phyloP scores from a whole-genome alignment of 2,113 vertebrate genomes.

The Athene noctua region DNA sequence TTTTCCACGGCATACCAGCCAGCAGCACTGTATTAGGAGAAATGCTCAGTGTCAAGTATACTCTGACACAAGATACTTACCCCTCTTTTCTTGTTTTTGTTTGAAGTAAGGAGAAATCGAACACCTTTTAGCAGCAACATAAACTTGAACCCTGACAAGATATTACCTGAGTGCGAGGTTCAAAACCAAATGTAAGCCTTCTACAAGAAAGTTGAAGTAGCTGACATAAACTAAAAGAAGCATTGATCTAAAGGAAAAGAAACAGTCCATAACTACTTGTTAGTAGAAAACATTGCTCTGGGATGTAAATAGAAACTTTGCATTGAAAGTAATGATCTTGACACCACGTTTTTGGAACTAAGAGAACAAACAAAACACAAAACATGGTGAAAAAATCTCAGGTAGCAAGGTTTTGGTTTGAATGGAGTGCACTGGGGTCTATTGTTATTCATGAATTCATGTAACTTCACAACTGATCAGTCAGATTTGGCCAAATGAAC shows the following conservation, averaged over 20 bases:
- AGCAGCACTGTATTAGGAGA: neutral
- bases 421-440: neutral
- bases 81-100: neutral
- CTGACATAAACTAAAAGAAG: neutral
- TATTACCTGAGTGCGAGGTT: neutral
- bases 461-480: neutral
- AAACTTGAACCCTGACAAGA: neutral
- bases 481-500: neutral
- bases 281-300: neutral
- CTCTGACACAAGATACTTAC: neutral
- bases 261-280: neutral
- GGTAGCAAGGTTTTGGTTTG: neutral
- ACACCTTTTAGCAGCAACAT: neutral
- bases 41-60: neutral
- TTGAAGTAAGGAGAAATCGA: neutral
- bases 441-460: neutral
- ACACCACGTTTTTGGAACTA: rapidly evolving
- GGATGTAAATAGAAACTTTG: neutral
- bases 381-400: neutral
- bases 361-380: neutral
- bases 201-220: neutral
- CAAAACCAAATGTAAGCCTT: neutral
- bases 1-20: neutral
- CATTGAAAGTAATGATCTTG: neutral
- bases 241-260: neutral